Base-by-base conservation (phyloP, 1,140 invertebrate genomes). In the Forficula auricularia region DNA sequence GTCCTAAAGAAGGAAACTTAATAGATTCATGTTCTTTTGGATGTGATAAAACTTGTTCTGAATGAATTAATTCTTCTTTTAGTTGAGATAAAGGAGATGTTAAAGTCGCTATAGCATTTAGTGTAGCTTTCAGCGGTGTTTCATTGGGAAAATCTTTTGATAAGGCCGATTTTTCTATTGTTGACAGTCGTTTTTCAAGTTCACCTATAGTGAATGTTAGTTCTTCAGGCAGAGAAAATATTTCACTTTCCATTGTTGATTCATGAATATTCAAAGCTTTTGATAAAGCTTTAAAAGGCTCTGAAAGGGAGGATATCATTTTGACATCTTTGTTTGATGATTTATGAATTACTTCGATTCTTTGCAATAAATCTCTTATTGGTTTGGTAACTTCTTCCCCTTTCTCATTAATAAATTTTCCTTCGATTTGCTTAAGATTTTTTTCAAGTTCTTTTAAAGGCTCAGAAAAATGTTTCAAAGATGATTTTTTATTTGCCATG, bases 1-100 rank as follows among this genome's bases (percentile, higher is more conserved):
- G 62, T 42, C 70, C 66, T 14, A 70, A 51, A 37, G 69, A 56
- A 13, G 63, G 60, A 50, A 64, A 56, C 36, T 66, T 61, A 9
- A 64, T 62, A 45, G 67, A 64, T 39, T 60, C 52, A 13, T 8
- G 13, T 0, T 55, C 57, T 0, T 52, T 56, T 9, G 61, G 50
- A 20, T 62, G 57, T 43, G 57, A 54, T 8, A 64, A 54, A 1
- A 59, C 57, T 45, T 60, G 58, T 19, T 62, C 37, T 3, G 20
- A 19, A 8, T 38, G 16, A 4, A 19, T 8, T 8, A 38, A 38
- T 20, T 38, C 37, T 19, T 38, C 7, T 38, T 38, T 18, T 19
- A 38, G 18, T 19, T 10, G 7, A 19, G 12, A 12, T 15, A 38
- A 38, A 3, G 37, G 37, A 13, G n/a, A 10, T 10, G 18, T n/a